Percentiles rank a stretch among this genome's conserved stretches.
Conservation (phyloP, 2,113 vertebrate genomes). For the Chionodraco myersi region DNA sequence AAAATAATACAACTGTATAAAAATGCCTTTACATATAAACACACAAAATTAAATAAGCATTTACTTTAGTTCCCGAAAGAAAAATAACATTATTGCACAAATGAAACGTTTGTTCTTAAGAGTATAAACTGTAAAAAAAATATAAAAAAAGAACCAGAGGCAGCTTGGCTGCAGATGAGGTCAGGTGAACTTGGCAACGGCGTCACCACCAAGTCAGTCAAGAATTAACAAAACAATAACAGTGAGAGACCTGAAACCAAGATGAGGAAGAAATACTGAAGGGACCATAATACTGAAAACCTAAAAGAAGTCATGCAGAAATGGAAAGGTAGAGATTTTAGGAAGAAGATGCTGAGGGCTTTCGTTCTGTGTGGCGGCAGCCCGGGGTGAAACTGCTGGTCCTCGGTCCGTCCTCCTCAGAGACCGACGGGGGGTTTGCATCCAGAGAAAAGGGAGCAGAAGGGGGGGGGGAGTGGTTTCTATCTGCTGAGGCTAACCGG, state of each 20-base stretch:
- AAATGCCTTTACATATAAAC: conserved; percentile 76
- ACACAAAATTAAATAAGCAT: conserved; percentile 92
- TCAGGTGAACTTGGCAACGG: conserved; percentile 49
- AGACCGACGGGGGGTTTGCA: conserved; percentile 32
- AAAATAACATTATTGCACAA: conserved; percentile 93
- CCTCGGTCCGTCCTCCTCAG: conserved; percentile 65
- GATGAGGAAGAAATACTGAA: conserved; percentile 32
- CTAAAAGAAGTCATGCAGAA: conserved; percentile 84
- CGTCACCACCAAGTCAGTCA: conserved; percentile 6
- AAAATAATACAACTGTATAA: conserved; percentile 84
- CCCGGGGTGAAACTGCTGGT: conserved; percentile 65
- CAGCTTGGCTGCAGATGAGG: conserved; percentile 47
- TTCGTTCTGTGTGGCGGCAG: background rate
- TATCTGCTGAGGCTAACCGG: conserved; percentile 91
- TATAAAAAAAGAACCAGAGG: conserved; percentile 48
- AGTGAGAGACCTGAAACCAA: conserved; percentile 37
- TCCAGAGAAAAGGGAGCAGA: conserved; percentile 31
- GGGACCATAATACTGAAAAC: conserved; percentile 56
- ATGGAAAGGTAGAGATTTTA: conserved; percentile 63
- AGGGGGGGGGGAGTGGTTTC: conserved; percentile 62
- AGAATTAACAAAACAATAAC: background rate
- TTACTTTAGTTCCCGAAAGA: conserved; percentile 62
- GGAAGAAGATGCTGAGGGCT: conserved; percentile 50
- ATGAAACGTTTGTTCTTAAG: conserved; percentile 74
- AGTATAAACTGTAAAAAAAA: conserved; percentile 57